A percentile compares a stretch with the other conserved stretches of the same genome.
These are phyloP conservation scores for Sebastes diploproa DNA, from an alignment of 2,797 vertebrate species.

Conservation along the genomic window DNA sequence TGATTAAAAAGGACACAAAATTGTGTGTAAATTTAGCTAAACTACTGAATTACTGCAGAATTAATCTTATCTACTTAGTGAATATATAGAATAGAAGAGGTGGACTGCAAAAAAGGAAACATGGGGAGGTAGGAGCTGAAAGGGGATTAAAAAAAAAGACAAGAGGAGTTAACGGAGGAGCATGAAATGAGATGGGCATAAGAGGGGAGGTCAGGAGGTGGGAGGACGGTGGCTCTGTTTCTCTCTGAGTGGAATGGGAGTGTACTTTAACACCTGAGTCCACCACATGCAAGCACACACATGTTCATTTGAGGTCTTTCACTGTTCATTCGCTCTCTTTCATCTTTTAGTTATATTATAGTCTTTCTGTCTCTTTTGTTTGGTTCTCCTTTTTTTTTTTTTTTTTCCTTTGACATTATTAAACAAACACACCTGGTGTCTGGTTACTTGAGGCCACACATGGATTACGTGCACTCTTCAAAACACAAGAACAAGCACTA, in stretches of 20 bases:
- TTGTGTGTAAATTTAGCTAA: neutral
- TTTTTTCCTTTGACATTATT: slow-evolving; percentile 50
- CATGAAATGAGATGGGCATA: slow-evolving; percentile 45
- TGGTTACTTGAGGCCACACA: slow-evolving; percentile 29
- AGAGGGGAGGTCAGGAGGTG: slow-evolving; percentile 37
- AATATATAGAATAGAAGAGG: neutral
- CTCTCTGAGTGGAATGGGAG: slow-evolving; percentile 83
- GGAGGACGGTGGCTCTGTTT: slow-evolving; percentile 59
- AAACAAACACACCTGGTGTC: slow-evolving; percentile 72
- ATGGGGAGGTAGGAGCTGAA: slow-evolving; percentile 30
- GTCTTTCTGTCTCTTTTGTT: slow-evolving; percentile 41
- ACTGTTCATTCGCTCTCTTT: slow-evolving; percentile 61
- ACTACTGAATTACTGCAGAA: neutral
- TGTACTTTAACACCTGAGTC: slow-evolving; percentile 91
- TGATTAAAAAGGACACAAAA: neutral
- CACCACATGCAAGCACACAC: slow-evolving; percentile 38
- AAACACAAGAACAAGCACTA: slow-evolving; percentile 16
- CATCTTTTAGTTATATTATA: slow-evolving; percentile 61
- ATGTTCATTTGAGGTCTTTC: slow-evolving; percentile 9
- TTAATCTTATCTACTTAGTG: neutral
- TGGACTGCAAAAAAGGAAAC: slow-evolving; percentile 1
- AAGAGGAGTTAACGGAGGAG: slow-evolving; percentile 33
- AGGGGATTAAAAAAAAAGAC: slow-evolving; percentile 6
- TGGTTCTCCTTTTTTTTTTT: neutral
- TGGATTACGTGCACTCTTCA: slow-evolving; percentile 21